Base-by-base conservation (phyloP, 2,113 vertebrate species). In the Gasterosteus nipponicus region DNA sequence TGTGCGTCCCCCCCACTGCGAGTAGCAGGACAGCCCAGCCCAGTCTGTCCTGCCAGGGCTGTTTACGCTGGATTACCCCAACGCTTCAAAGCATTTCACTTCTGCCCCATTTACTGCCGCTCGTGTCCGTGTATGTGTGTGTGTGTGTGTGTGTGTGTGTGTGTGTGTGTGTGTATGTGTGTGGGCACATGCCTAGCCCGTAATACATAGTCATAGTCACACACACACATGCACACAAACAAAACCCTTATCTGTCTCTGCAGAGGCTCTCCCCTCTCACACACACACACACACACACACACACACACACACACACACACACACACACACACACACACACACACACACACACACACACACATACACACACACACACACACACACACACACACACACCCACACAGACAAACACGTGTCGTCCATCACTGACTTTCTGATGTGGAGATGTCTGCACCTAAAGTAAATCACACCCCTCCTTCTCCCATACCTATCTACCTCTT, bases 11-110 rank as follows among this genome's bases (percentile, higher is more conserved):
- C 65, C 65, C 69, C 18, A 7, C 61, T 65, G 80, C 83, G 79
- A 84, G 85, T 82, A 82, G 85, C 59, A 75, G 87, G 88, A 73
- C 86, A 58, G 80, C 86, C 82, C 82, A 44, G 79, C 80, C 81
- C 88, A 84, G 87, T 85, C 85, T 90, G 87, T 90, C 84, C 84
- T 90, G 80, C 85, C 74, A 69, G 87, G 88, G 85, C 87, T 90
- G 85, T 94, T 94, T 92, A 93, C 84, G 94, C 91, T 93, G 93
- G 90, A 94, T 94, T 94, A 93, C 92, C 92, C 90, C 80, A 75
- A 87, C 82, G 92, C 92, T 92, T 94, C 94, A 94, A 94, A 94
- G 92, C 89, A 92, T 91, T 92, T 94, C 90, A 84, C 89, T 94
- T 93, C 92, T 93, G 93, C 92, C 92, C 93, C 93, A 94, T 94